Evolutionary conservation across 35 echinoderm and acorn worm genomes (phyloP).

Genomic region (Chiridota heheva): DNA sequence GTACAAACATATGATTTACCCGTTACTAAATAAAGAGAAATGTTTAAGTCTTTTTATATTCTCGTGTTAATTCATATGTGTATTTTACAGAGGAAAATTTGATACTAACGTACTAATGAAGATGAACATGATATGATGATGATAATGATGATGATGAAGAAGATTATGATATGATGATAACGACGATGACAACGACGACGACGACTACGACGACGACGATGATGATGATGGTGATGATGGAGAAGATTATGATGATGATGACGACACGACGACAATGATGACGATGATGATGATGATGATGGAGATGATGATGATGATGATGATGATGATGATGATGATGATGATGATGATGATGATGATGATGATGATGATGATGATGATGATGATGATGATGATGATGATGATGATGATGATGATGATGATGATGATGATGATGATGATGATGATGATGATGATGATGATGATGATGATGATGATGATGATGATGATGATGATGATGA

Average conservation of each 20-base stretch:
- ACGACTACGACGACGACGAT: no score
- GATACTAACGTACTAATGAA: not conserved
- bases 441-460: not conserved
- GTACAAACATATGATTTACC: no score
- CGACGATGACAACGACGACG: not conserved
- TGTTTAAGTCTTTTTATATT: not conserved
- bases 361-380: not conserved
- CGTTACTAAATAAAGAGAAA: not conserved
- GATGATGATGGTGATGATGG: not conserved
- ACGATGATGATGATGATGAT: not conserved
- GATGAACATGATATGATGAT: no score
- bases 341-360: not conserved
- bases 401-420: not conserved
- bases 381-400: not conserved
- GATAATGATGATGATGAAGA: not conserved
- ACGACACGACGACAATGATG: not conserved
- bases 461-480: not conserved
- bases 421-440: not conserved
- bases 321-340: conserved; percentile 13
- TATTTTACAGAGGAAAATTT: not conserved
- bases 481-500: not conserved
- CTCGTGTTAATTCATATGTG: not conserved
- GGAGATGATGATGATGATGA: conserved; percentile 6
- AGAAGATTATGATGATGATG: not conserved
- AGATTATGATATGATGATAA: not conserved